phyloP scores from a whole-genome alignment of 2,888 invertebrate species.

The Notodonta ziczac region DNA sequence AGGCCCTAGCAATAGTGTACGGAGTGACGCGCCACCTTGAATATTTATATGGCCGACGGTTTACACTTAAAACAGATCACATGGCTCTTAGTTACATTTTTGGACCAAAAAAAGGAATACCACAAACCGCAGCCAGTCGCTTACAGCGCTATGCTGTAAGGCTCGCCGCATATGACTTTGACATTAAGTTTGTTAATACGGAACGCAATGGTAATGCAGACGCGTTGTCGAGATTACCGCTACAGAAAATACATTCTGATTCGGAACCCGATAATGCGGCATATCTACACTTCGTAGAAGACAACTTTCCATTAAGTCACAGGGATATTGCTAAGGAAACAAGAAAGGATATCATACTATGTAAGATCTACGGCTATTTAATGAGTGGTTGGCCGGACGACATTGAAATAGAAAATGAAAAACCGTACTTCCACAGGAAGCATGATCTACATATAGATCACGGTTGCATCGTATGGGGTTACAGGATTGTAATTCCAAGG shows the following conservation, averaged over 20 bases:
- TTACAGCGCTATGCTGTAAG: conserved; percentile 15
- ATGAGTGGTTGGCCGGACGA: conserved; percentile 11
- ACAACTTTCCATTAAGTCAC: conserved; percentile 14
- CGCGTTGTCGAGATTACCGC: conserved; percentile 11
- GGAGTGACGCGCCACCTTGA: conserved; percentile 18
- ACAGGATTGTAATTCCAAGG: not conserved
- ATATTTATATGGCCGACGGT: conserved; percentile 17
- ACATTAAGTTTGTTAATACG: not conserved
- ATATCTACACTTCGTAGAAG: conserved; percentile 15
- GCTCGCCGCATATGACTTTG: conserved; percentile 15
- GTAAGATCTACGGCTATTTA: conserved; percentile 15
- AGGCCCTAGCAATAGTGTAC: conserved; percentile 12
- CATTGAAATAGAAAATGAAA: conserved; percentile 5
- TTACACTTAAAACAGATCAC: conserved; percentile 16
- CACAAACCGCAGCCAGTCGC: conserved; percentile 18
- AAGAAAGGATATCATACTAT: conserved; percentile 8
- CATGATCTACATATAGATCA: conserved; percentile 6
- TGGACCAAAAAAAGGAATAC: conserved; percentile 15
- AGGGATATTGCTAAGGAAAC: conserved; percentile 10
- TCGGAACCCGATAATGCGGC: conserved; percentile 7
- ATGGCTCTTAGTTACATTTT: conserved; percentile 16
- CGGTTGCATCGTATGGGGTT: not conserved
- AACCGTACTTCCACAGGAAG: conserved; percentile 10
- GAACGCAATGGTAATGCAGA: conserved; percentile 11
- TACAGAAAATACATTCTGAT: conserved; percentile 1